Base-by-base conservation (phyloP, 2,113 vertebrate species). In the Pungitius pungitius region DNA sequence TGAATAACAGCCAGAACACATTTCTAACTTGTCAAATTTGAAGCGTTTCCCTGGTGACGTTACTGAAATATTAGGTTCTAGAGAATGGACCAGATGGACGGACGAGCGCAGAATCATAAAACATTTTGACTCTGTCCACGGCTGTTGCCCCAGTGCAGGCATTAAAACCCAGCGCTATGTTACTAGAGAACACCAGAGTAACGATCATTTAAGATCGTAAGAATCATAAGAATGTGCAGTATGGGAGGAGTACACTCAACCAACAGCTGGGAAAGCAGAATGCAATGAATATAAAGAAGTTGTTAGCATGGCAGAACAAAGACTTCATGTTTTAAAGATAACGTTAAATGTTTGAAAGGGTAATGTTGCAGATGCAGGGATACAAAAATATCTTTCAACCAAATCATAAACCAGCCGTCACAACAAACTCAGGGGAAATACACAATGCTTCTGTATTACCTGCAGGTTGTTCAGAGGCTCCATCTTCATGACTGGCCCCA, bases 401-500 rank as follows among this genome's bases (percentile, higher is more conserved):
- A 68, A 35, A 72, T 30, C 39, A 15, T 45, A 66, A 59, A 20
- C 22, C 13, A 47, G 8, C 8, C 37, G 3, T n/a, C 17, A 37
- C 11, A n/a, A 40, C 10, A 47, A 35, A 51, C 22, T 56, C 35
- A 40, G n/a, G 17, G 12, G 12, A 65, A 58, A 42, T 24, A 1
- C 51, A 57, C 6, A 54, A 2, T 37, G 11, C 52, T n/a, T 39
- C 30, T 30, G 13, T 6, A 6, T 72, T 85, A 99, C 97, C 96
- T 99, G 97, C 12, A 99, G 95, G 75, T 99, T 99, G 92, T 95
- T 99, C 59, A 99, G 94, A 2, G 98, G 98, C 2, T 99, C 97
- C 97, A 99, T 99, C 93, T 99, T 99, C 97, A 99, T 99, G 79
- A 99, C 95, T 0, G 97, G 97, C 58, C 98, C 98, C 1, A 95